Evolutionary conservation across 2,797 vertebrate genomes (phyloP), one percentile per base, ranked within the genome.

Genomic region (Acanthiza pusilla): DNA sequence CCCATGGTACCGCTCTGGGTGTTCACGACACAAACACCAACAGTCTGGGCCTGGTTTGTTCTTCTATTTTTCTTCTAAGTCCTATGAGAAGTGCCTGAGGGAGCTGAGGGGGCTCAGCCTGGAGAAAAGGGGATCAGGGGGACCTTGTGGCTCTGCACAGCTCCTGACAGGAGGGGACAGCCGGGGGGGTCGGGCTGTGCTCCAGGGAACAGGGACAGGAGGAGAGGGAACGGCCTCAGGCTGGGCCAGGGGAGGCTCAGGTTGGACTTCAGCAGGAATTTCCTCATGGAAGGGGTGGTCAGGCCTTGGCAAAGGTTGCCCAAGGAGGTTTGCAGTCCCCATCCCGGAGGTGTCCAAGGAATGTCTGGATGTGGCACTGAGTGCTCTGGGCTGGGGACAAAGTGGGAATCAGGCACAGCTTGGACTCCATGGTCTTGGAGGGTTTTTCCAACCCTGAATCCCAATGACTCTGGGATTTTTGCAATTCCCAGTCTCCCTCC

Each of bases 281-380:
- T 65, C 67, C 0, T 4, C 38, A 38, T 25, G 40, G 42, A 70
- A 62, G 62, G 25, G 20, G 20, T 1, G 16, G 0, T 38, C 32
- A 79, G 27, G 36, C 18, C 1, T 20, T 57, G 51, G 50, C 0
- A 65, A 34, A 13, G 6, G 25, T 23, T 79, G 38, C 60, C 51
- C 60, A 72, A 32, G 50, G 75, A 65, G 26, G 43, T 20, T 3
- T 72, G 85, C 27, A 65, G 21, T 32, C 0, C 26, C 50, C 32
- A 43, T 5, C 26, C 50, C 36, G 43, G 23, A 58, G 67, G 16
- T 72, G 60, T 4, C 29, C 60, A 45, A 25, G 75, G 36, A 65
- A 55, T 0, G 2, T 2, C 32, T 1, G 3, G 22, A 38, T 0
- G 0, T n/a, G 55, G 47, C 55, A 51, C 51, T 51, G 8, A 7